These are phyloP conservation scores for Haemorhous mexicanus DNA, from an alignment of 2,113 vertebrate species.

Conservation along the genomic window DNA sequence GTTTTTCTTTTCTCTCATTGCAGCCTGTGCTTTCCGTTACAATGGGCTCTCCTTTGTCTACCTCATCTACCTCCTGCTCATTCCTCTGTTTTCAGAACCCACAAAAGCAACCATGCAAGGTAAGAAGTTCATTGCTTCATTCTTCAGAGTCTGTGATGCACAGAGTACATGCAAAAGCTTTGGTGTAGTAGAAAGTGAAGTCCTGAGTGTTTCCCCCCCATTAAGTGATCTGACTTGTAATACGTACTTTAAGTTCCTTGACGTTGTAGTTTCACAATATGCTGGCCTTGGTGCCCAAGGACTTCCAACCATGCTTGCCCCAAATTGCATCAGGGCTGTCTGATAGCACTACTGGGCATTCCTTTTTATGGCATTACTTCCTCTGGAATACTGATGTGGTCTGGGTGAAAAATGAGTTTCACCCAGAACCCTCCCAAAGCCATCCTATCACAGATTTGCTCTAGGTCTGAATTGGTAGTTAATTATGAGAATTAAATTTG, in stretches of 20 bases:
- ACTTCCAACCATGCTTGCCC: background rate
- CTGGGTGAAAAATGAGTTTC: background rate
- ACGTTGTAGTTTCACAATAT: background rate
- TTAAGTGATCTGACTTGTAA: background rate
- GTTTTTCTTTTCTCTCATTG: background rate
- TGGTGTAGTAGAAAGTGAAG: background rate
- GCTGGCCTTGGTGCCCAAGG: background rate
- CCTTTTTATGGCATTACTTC: background rate
- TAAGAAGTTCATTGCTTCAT: constrained; percentile 67
- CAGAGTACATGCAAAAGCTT: background rate
- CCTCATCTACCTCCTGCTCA: constrained; percentile 98
- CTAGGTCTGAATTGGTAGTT: background rate
- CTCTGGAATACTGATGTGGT: background rate
- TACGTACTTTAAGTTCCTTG: background rate
- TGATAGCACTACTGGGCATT: background rate
- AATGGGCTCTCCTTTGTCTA: constrained; percentile 97
- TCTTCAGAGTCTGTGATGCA: background rate
- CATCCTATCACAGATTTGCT: background rate
- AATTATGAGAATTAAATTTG: background rate
- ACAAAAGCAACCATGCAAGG: constrained; percentile 93
- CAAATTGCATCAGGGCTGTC: background rate
- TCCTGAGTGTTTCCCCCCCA: background rate
- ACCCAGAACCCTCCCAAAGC: background rate
- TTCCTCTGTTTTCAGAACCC: constrained; percentile 93
- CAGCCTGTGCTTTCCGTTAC: constrained; percentile 97